Conservation (phyloP, 2,888 invertebrate genomes). For the Hipparchia sbordonii region DNA sequence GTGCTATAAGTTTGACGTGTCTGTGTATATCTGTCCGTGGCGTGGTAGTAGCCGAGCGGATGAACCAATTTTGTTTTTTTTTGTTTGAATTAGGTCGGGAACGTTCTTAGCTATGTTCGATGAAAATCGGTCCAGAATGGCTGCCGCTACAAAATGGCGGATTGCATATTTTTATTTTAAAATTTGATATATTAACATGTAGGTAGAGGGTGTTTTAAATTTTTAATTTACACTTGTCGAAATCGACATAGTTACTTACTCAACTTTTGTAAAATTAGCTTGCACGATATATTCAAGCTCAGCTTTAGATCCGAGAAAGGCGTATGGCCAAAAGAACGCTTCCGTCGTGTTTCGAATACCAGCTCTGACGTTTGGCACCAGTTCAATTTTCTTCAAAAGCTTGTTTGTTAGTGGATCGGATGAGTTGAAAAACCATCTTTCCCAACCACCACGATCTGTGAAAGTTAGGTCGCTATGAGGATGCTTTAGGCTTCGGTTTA, state of each 20-base stretch:
- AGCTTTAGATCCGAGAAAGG: slow-evolving; percentile 88
- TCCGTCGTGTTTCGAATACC: slow-evolving; percentile 89
- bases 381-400: slow-evolving; percentile 86
- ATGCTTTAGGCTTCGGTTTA: not conserved
- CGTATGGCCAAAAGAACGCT: slow-evolving; percentile 90
- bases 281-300: slow-evolving; percentile 88
- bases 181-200: no score
- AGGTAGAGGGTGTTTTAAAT: no score
- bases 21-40: no score
- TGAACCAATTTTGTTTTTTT: no score
- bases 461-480: not conserved
- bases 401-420: slow-evolving; percentile 84
- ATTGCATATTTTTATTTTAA: no score
- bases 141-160: no score
- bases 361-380: slow-evolving; percentile 85
- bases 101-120: no score
- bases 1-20: no score
- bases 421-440: slow-evolving; percentile 87
- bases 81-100: no score
- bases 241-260: slow-evolving; percentile 47
- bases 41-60: no score
- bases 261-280: slow-evolving; percentile 85
- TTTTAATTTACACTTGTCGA: no score
- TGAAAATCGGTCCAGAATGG: no score
- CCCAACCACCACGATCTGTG: slow-evolving; percentile 89